Conservation (phyloP, 2,113 vertebrate genomes). For the Thamnophis sirtalis region DNA sequence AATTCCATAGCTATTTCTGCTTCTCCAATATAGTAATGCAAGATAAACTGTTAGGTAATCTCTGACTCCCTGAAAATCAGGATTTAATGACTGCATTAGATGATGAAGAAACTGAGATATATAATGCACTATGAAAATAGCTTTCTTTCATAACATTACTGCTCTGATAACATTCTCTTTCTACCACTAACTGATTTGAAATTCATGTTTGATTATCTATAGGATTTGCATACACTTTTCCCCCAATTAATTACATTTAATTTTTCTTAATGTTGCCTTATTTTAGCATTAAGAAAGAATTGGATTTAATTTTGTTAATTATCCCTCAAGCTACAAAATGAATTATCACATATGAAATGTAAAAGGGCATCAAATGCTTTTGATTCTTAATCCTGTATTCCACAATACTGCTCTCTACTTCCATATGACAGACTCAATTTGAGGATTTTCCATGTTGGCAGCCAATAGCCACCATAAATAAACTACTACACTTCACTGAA, state of each 20-base stretch:
- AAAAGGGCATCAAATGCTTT: not conserved
- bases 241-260: not conserved
- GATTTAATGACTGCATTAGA: not conserved
- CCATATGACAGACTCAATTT: not conserved
- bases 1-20: not conserved
- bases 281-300: not conserved
- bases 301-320: not conserved
- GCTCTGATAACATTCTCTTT: not conserved
- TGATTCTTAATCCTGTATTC: not conserved
- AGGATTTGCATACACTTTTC: not conserved
- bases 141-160: not conserved
- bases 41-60: not conserved
- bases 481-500: not conserved
- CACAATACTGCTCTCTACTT: not conserved
- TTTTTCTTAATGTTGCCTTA: not conserved
- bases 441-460: not conserved
- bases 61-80: not conserved
- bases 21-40: not conserved
- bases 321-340: not conserved
- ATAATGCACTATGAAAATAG: not conserved
- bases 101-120: not conserved
- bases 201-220: not conserved
- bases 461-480: not conserved
- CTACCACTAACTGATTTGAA: not conserved
- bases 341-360: not conserved